Evolutionary conservation across 2,113 vertebrate species (phyloP).

Genomic region (Perca schrenkii): DNA sequence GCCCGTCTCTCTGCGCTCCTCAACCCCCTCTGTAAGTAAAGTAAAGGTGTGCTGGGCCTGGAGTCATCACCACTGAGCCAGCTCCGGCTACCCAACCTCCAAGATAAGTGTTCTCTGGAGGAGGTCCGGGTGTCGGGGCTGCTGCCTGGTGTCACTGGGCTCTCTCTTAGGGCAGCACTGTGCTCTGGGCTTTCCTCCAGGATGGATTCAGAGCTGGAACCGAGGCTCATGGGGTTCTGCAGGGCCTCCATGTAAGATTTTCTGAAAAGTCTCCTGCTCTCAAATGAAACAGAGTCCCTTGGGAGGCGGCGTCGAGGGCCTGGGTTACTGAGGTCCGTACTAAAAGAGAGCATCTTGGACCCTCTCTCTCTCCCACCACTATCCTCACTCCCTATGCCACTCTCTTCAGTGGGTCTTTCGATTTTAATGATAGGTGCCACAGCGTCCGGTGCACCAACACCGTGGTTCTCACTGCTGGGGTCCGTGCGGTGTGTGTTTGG

Average conservation of each 20-base stretch:
- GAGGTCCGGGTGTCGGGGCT: conserved; percentile 64
- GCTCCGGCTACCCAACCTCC: conserved; percentile 67
- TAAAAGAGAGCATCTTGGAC: conserved; percentile 79
- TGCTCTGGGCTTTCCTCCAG: conserved; percentile 80
- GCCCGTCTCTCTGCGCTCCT: conserved; percentile 66
- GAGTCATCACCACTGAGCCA: conserved; percentile 73
- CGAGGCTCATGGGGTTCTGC: conserved; percentile 89
- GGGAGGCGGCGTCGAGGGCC: conserved; percentile 71
- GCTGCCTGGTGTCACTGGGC: conserved; percentile 58
- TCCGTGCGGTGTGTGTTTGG: conserved; percentile 59
- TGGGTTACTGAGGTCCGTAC: conserved; percentile 81
- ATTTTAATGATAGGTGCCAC: conserved; percentile 44
- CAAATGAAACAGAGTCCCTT: conserved; percentile 81
- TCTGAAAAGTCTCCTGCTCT: conserved; percentile 86
- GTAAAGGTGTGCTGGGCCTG: conserved; percentile 70
- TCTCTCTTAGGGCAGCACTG: conserved; percentile 41
- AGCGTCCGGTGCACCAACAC: conserved; percentile 3
- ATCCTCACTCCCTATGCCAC: conserved; percentile 36
- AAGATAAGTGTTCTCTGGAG: conserved; percentile 69
- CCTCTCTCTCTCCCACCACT: conserved; percentile 53
- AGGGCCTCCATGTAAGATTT: conserved; percentile 91
- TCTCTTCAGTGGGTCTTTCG: conserved; percentile 48
- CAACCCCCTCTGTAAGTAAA: conserved; percentile 70
- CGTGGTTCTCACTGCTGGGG: conserved; percentile 36
- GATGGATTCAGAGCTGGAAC: conserved; percentile 87